phyloP scores from a whole-genome alignment of 2,113 vertebrate species.

The Sapajus apella region DNA sequence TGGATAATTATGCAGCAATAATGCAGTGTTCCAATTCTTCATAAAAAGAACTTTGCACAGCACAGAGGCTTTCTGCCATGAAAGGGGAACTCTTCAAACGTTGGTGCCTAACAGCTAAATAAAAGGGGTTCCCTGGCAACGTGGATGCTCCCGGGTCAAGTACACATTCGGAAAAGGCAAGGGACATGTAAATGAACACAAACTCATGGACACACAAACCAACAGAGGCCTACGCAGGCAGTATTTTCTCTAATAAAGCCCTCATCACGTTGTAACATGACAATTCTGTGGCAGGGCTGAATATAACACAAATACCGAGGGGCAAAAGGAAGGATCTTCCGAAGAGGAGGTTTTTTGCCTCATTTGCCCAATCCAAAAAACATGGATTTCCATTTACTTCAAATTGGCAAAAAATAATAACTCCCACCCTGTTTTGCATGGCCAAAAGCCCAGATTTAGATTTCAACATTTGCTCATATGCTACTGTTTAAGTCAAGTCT shows the following conservation, averaged over 20 bases:
- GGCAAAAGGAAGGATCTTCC: not conserved
- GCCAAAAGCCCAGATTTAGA: conserved; percentile 77
- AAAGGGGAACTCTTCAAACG: not conserved
- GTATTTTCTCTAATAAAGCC: not conserved
- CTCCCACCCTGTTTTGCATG: conserved; percentile 76
- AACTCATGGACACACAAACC: not conserved
- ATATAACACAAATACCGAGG: not conserved
- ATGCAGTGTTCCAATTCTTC: not conserved
- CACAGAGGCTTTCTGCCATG: conserved; percentile 4
- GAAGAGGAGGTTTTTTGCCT: conserved; percentile 46
- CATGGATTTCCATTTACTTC: conserved; percentile 72
- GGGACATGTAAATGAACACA: conserved; percentile 32
- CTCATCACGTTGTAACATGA: not conserved
- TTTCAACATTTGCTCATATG: conserved; percentile 59
- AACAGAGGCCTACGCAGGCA: not conserved
- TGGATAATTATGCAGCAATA: conserved; percentile 53
- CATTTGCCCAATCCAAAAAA: conserved; percentile 1
- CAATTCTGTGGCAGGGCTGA: not conserved
- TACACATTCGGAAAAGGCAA: not conserved
- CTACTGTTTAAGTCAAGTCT: conserved; percentile 76
- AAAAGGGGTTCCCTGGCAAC: conserved; percentile 57
- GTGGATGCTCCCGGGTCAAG: conserved; percentile 49
- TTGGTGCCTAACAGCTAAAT: not conserved
- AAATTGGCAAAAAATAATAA: conserved; percentile 71
- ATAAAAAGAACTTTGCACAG: not conserved